phyloP scores from a whole-genome alignment of 2,888 invertebrate genomes.

The Lasioglossum malachurum region DNA sequence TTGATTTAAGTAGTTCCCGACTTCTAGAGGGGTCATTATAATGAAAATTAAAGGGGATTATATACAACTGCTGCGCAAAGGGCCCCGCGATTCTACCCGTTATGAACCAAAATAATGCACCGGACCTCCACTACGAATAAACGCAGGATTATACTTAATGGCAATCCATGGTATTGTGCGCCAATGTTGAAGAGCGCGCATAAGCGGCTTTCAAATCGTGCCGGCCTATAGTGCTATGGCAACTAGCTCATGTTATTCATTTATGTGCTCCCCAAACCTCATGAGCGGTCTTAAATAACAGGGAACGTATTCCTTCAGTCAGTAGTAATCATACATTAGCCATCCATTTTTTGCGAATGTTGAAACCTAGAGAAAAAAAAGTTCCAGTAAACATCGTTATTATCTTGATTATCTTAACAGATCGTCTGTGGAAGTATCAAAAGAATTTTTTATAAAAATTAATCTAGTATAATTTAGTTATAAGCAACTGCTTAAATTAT shows the following conservation, averaged over 20 bases:
- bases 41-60: slow-evolving; percentile 46
- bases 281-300: slow-evolving; percentile 65
- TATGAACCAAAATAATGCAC: slow-evolving; percentile 64
- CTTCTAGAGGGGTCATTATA: slow-evolving; percentile 21
- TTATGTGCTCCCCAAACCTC: slow-evolving; percentile 53
- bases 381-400: too few relatives aligned
- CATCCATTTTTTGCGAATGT: background rate
- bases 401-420: too few relatives aligned
- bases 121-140: slow-evolving; percentile 65
- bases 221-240: slow-evolving; percentile 60
- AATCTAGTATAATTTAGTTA: too few relatives aligned
- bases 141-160: slow-evolving; percentile 75
- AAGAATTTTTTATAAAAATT: too few relatives aligned
- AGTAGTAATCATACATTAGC: slow-evolving; percentile 6
- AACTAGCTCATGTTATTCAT: slow-evolving; percentile 61
- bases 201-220: slow-evolving; percentile 74
- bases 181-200: slow-evolving; percentile 70
- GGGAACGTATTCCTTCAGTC: slow-evolving; percentile 31
- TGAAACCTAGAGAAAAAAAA: too few relatives aligned
- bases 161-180: slow-evolving; percentile 71
- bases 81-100: slow-evolving; percentile 51
- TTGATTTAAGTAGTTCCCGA: background rate
- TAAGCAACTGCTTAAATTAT: background rate
- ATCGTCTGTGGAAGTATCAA: too few relatives aligned
- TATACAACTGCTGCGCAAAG: slow-evolving; percentile 54